Conservation (phyloP, 1,140 invertebrate species). For the Fragariocoptes setiger region DNA sequence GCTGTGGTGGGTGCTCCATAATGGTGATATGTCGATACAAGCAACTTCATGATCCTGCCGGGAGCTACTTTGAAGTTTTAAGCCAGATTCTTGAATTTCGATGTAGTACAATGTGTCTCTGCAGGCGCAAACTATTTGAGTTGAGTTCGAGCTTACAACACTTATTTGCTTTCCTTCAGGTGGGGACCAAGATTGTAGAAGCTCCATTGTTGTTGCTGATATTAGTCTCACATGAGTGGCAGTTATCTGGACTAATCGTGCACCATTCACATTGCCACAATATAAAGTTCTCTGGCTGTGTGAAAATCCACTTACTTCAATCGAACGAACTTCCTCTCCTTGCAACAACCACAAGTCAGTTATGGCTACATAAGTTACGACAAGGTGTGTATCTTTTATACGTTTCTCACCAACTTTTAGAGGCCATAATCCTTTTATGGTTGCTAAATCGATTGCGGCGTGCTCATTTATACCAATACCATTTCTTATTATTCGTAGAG, state of each 20-base stretch:
- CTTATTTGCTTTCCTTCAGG: conserved; percentile 40
- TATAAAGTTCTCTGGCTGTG: conserved; percentile 68
- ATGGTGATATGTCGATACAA: conserved; percentile 67
- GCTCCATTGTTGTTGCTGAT: conserved; percentile 27
- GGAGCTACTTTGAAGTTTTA: conserved; percentile 15
- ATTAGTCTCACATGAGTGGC: conserved; percentile 32
- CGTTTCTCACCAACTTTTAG: conserved; percentile 33
- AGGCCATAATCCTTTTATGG: conserved; percentile 85
- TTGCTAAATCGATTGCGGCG: conserved; percentile 72
- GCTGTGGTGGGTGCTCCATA: conserved; percentile 21
- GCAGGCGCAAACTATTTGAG: conserved; percentile 55
- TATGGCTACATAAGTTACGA: conserved; percentile 72
- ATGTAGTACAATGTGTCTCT: conserved; percentile 64
- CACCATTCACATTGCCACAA: conserved; percentile 47
- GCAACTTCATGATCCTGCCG: conserved; percentile 71
- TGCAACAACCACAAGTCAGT: conserved; percentile 46
- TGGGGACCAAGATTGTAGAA: conserved; percentile 43
- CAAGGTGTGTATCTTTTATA: conserved; percentile 46
- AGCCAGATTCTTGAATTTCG: conserved; percentile 31
- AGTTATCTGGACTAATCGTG: conserved; percentile 44
- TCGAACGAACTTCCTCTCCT: conserved; percentile 88
- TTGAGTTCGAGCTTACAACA: conserved; percentile 49
- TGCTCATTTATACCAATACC: conserved; percentile 92
- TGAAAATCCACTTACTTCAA: conserved; percentile 49
- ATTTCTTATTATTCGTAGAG: conserved; percentile 76